Conservation (phyloP, 2,888 invertebrate genomes). For the Meteorus colon region DNA sequence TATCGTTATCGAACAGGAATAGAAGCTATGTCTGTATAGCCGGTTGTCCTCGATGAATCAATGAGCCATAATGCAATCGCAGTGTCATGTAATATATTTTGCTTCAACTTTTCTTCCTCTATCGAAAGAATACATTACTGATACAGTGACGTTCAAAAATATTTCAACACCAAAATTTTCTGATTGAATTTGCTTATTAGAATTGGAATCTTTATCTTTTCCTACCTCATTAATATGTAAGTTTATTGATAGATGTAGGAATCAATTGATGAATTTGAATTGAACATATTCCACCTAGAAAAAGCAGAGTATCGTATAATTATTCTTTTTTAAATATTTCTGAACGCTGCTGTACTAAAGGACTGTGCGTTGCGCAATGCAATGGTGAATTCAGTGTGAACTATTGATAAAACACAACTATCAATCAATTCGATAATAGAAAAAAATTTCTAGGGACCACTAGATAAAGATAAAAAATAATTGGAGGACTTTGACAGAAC, state of each 20-base stretch:
- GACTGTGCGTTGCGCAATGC: not conserved
- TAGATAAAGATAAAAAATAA: not conserved
- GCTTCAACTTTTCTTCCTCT: constrained; percentile 37
- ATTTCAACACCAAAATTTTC: too few relatives aligned
- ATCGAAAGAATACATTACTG: not conserved
- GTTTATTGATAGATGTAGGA: not conserved
- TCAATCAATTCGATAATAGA: not conserved
- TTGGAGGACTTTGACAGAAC: not conserved
- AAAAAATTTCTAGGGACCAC: too few relatives aligned
- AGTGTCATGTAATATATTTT: constrained; percentile 34
- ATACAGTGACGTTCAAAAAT: too few relatives aligned
- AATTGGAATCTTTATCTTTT: too few relatives aligned
- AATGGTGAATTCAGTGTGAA: not conserved
- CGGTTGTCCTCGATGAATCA: constrained; percentile 49
- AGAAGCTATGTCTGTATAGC: constrained; percentile 19
- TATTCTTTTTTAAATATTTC: not conserved
- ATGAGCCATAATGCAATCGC: constrained; percentile 37
- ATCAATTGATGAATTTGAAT: not conserved
- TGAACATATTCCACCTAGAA: too few relatives aligned
- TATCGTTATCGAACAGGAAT: constrained; percentile 34
- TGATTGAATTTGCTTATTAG: too few relatives aligned
- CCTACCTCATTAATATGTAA: too few relatives aligned
- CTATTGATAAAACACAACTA: not conserved
- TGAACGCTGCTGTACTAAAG: not conserved
- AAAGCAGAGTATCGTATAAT: too few relatives aligned